These are phyloP conservation scores for Menidia menidia DNA, from an alignment of 2,797 vertebrate species.

Conservation along the genomic window DNA sequence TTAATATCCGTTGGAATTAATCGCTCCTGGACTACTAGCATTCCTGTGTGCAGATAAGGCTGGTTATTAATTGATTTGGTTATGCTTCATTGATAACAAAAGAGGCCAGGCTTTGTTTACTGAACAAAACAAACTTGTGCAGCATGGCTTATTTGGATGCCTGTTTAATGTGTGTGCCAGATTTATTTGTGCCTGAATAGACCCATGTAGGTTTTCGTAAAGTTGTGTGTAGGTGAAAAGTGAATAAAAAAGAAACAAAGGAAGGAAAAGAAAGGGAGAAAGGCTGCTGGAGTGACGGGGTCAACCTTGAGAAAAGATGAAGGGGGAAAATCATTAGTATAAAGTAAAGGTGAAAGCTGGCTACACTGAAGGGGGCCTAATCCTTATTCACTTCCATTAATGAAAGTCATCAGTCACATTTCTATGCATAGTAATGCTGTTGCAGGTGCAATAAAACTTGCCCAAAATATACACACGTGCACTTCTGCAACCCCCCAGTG, in stretches of 20 bases:
- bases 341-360: constrained; percentile 74
- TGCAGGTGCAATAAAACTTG: constrained; percentile 43
- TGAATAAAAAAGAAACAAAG: constrained; percentile 10
- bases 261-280: not conserved
- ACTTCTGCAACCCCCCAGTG: constrained; percentile 20
- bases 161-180: constrained; percentile 15
- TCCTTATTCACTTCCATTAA: constrained; percentile 75
- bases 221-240: not conserved
- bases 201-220: constrained; percentile 7
- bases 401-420: constrained; percentile 82
- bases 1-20: constrained; percentile 73
- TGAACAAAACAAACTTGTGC: constrained; percentile 52
- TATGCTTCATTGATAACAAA: constrained; percentile 84
- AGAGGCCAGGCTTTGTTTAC: constrained; percentile 82
- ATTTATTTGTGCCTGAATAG: not conserved
- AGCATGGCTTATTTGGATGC: constrained; percentile 31
- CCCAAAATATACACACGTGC: constrained; percentile 35
- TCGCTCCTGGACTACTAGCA: constrained; percentile 63
- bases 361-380: constrained; percentile 72
- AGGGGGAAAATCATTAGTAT: constrained; percentile 69
- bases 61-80: constrained; percentile 85
- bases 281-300: constrained; percentile 63
- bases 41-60: constrained; percentile 79
- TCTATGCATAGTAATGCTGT: constrained; percentile 69
- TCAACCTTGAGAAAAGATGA: constrained; percentile 74